These are phyloP conservation scores for Zoanthus solanderi DNA, from an alignment of 92 coral and sea anemone genomes.

Conservation along the genomic window DNA sequence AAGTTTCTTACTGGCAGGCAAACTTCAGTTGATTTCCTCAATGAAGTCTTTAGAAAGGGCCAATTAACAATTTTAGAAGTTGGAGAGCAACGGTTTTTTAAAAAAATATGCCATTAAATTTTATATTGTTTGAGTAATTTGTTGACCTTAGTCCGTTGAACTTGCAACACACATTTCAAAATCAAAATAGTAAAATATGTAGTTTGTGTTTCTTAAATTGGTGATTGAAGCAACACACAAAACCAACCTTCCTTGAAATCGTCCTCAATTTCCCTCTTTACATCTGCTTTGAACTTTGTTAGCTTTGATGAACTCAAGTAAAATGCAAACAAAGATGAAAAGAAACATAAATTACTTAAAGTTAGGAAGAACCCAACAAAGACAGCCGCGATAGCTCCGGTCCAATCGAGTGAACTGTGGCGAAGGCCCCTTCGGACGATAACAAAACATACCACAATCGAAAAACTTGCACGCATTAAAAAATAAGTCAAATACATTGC, in stretches of 20 bases:
- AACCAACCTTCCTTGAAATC: slow-evolving; percentile 96
- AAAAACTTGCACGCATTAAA: slow-evolving; percentile 69
- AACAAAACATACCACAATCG: slow-evolving; percentile 64
- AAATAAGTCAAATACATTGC: slow-evolving; percentile 66
- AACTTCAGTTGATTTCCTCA: too few relatives aligned
- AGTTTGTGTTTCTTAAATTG: neutral
- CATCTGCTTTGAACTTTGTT: slow-evolving; percentile 90
- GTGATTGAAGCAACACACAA: neutral
- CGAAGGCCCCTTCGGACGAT: slow-evolving; percentile 81
- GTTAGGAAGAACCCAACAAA: slow-evolving; percentile 90
- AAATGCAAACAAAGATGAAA: slow-evolving; percentile 80
- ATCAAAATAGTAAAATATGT: too few relatives aligned
- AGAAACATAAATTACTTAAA: slow-evolving; percentile 87
- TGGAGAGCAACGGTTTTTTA: too few relatives aligned
- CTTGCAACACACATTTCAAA: too few relatives aligned
- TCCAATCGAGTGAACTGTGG: slow-evolving; percentile 79
- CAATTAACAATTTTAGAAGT: too few relatives aligned
- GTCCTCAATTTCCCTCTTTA: slow-evolving; percentile 87
- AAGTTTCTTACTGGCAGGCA: too few relatives aligned
- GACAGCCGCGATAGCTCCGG: slow-evolving; percentile 91
- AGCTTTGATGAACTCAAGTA: slow-evolving; percentile 85
- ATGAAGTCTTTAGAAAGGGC: too few relatives aligned
- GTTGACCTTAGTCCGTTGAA: too few relatives aligned
- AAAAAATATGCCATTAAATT: neutral
- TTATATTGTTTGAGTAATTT: neutral